Conservation (phyloP, 2,113 vertebrate species). For the Leiothrix lutea region DNA sequence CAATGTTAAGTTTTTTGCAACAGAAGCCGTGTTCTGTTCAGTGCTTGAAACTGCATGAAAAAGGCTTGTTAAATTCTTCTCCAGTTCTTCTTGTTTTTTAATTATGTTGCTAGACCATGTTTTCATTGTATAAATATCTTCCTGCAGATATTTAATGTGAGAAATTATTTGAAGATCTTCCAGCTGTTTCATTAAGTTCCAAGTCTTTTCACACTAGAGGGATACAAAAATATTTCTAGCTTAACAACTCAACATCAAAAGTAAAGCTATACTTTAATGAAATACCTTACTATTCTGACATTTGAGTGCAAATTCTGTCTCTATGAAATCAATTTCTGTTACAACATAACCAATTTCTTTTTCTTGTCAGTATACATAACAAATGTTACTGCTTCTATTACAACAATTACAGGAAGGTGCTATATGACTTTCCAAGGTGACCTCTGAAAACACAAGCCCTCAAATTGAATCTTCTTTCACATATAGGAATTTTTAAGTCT, state of each 20-base stretch:
- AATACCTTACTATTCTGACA: neutral
- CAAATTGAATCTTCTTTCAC: neutral
- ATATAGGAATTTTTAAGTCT: neutral
- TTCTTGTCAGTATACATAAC: neutral
- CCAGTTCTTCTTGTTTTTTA: conserved; percentile 72
- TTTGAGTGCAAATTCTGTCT: neutral
- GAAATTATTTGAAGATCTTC: conserved; percentile 68
- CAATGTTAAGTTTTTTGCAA: conserved; percentile 74
- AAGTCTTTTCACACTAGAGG: conserved; percentile 82
- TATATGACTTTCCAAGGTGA: neutral
- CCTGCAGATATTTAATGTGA: conserved; percentile 76
- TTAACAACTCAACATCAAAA: neutral
- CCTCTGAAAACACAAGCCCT: neutral
- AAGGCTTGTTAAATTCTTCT: conserved; percentile 76
- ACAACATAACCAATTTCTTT: neutral
- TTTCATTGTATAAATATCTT: conserved; percentile 77
- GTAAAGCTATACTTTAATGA: neutral
- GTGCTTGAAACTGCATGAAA: conserved; percentile 72
- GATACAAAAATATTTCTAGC: conserved; percentile 56
- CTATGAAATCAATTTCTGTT: neutral
- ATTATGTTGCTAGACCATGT: conserved; percentile 70
- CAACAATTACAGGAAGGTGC: neutral
- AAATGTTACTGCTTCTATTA: neutral
- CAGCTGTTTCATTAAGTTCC: conserved; percentile 72
- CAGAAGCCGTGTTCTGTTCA: conserved; percentile 74